A percentile compares a stretch with the other conserved stretches of the same genome.
These are phyloP conservation scores for Phyllostomus hastatus DNA, from an alignment of 2,113 vertebrate genomes.

Conservation along the genomic window DNA sequence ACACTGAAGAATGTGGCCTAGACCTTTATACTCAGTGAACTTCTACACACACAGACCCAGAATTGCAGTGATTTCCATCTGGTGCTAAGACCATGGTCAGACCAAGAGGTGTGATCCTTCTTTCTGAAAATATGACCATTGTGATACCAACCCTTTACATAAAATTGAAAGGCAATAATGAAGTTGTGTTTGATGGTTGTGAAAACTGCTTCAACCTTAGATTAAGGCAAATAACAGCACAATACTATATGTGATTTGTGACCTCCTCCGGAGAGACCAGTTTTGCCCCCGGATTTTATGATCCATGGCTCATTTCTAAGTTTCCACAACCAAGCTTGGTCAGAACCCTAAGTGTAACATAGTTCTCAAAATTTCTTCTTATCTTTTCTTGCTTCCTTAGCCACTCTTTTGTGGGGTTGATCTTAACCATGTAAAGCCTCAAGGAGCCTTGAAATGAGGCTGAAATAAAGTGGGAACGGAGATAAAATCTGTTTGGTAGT, in stretches of 20 bases:
- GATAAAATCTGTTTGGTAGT: background rate
- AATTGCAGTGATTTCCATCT: background rate
- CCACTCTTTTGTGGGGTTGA: background rate
- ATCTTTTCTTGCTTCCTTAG: background rate
- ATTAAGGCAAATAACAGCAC: background rate
- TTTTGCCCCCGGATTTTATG: background rate
- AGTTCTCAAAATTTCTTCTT: background rate
- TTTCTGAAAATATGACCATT: background rate
- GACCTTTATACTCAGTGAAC: background rate
- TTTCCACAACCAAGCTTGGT: background rate
- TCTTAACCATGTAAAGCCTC: background rate
- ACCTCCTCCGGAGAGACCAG: background rate
- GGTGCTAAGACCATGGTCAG: background rate
- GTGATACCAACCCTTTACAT: background rate
- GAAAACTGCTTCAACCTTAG: background rate
- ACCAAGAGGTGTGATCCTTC: background rate
- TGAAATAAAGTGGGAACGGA: background rate
- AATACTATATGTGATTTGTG: background rate
- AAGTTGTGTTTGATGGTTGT: background rate
- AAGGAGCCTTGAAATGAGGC: background rate
- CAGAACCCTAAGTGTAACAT: background rate
- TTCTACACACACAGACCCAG: background rate
- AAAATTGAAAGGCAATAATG: background rate
- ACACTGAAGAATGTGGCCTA: background rate
- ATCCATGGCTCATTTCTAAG: background rate